Percentiles rank a stretch among this genome's conserved stretches.
Conservation (phyloP, 2,113 vertebrate species). For the Gobiocypris rarus region DNA sequence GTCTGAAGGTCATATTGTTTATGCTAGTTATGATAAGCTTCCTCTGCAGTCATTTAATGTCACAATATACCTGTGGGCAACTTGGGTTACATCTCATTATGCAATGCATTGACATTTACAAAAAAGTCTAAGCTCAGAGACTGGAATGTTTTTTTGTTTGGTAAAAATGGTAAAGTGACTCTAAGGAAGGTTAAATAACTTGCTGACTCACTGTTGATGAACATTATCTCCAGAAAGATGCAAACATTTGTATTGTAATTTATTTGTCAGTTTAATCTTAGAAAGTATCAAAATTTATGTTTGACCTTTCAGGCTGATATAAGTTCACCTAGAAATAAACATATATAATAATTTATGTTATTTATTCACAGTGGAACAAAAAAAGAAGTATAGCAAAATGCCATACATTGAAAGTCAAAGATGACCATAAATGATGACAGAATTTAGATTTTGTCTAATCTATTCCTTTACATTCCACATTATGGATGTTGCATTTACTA, state of each 20-base stretch:
- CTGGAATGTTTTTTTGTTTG: conserved; percentile 15
- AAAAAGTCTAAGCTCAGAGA: conserved; percentile 6
- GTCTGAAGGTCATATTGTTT: conserved; percentile 46
- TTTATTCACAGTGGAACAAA: background rate
- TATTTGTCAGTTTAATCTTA: background rate
- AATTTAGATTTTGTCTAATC: background rate
- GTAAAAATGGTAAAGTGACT: conserved; percentile 17
- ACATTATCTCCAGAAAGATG: background rate
- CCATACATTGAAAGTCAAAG: background rate
- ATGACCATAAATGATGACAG: background rate
- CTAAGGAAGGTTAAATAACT: conserved; percentile 8
- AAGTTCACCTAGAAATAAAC: background rate
- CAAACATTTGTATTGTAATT: background rate
- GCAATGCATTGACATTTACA: conserved; percentile 50
- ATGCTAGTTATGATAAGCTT: conserved; percentile 37
- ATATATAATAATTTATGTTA: background rate
- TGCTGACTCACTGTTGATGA: conserved; percentile 14
- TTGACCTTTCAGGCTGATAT: conserved; percentile 1
- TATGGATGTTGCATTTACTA: background rate
- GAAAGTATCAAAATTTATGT: background rate
- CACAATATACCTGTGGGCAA: conserved; percentile 28
- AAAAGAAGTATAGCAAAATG: background rate
- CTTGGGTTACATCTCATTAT: conserved; percentile 48
- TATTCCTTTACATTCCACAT: background rate
- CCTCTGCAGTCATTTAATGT: conserved; percentile 5